A percentile compares a stretch with the other conserved stretches of the same genome.
Evolutionary conservation across 2,888 invertebrate species (phyloP).

Genomic region (Drepana falcataria): DNA sequence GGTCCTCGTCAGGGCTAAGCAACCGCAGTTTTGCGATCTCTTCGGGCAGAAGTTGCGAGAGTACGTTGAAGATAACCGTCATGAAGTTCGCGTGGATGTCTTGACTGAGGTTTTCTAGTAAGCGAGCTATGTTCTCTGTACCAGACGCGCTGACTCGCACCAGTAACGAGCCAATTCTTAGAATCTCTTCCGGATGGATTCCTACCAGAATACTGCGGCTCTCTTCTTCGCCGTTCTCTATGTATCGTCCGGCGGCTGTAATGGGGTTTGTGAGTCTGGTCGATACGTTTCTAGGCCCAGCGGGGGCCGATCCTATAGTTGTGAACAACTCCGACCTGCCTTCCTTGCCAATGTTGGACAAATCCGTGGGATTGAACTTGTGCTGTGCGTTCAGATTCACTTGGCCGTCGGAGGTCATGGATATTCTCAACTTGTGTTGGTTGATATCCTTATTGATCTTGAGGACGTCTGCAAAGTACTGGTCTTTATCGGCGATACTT

Average conservation of each 20-base stretch:
- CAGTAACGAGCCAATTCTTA: conserved; percentile 54
- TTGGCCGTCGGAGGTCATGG: conserved; percentile 65
- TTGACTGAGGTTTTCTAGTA: conserved; percentile 57
- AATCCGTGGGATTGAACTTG: conserved; percentile 56
- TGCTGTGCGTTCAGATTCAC: conserved; percentile 67
- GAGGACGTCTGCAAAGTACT: conserved; percentile 75
- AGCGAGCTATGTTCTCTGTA: conserved; percentile 49
- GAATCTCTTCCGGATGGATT: conserved; percentile 60
- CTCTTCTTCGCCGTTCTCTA: conserved; percentile 38
- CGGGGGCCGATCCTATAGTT: conserved; percentile 46
- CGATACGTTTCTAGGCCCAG: conserved; percentile 43
- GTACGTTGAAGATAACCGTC: conserved; percentile 57
- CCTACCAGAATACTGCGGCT: conserved; percentile 40
- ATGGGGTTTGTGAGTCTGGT: conserved; percentile 39
- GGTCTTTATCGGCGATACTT: conserved; percentile 74
- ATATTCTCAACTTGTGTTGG: conserved; percentile 66
- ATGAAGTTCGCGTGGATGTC: conserved; percentile 58
- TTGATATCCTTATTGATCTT: conserved; percentile 76
- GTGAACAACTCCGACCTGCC: conserved; percentile 53
- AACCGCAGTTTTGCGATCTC: conserved; percentile 55
- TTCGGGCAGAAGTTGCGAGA: conserved; percentile 51
- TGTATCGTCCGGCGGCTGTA: conserved; percentile 33
- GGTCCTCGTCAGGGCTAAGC: conserved; percentile 61
- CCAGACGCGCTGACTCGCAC: conserved; percentile 56
- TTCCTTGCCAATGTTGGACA: conserved; percentile 47